Conservation (phyloP, 2,797 vertebrate genomes). For the Gymnopithys bicolor region DNA sequence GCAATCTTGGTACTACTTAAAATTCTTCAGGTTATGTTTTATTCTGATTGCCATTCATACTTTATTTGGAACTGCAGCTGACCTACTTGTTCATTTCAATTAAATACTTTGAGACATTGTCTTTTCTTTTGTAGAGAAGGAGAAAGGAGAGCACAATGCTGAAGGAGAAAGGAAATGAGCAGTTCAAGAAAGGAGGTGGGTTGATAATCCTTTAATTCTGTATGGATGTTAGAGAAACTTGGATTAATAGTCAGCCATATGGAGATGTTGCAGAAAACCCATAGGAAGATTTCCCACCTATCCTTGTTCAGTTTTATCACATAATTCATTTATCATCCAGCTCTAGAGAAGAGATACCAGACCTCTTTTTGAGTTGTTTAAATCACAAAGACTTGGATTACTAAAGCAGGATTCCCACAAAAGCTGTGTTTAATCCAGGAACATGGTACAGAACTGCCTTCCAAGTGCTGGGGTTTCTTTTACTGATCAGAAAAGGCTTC, state of each 20-base stretch:
- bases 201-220: not conserved
- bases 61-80: constrained; percentile 28
- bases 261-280: not conserved
- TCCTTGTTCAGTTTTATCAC: not conserved
- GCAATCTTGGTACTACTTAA: not conserved
- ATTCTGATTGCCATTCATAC: not conserved
- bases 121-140: constrained; percentile 77
- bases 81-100: constrained; percentile 49
- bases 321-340: not conserved
- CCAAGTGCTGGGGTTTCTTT: not conserved
- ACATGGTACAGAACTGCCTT: not conserved
- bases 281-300: not conserved
- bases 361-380: not conserved
- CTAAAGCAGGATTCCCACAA: not conserved
- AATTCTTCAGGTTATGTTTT: constrained; percentile 14
- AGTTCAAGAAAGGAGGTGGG: constrained; percentile 84
- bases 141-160: constrained; percentile 78
- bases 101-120: constrained; percentile 41
- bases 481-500: not conserved
- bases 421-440: not conserved
- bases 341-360: not conserved
- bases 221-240: not conserved
- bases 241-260: not conserved
- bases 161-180: constrained; percentile 84
- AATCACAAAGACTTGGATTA: not conserved